Conservation (phyloP, 2,113 vertebrate species). For the Trogon surrucura region DNA sequence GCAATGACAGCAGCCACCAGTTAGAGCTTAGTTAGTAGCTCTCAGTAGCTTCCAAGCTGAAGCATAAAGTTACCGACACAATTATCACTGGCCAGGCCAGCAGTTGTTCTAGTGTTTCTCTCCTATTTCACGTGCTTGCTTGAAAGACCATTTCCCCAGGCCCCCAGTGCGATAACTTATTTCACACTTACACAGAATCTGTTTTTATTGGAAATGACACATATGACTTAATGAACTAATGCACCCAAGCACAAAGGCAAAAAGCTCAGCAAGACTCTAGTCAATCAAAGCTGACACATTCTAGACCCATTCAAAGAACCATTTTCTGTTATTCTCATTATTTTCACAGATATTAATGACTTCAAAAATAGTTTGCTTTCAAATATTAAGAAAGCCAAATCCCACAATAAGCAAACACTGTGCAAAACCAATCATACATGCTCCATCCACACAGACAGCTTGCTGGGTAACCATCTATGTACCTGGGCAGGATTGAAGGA, state of each 20-base stretch:
- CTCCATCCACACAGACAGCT: neutral
- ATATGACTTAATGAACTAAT: neutral
- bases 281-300: neutral
- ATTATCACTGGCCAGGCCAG: neutral
- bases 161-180: neutral
- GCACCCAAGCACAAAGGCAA: neutral
- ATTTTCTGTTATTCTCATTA: neutral
- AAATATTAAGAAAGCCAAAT: neutral
- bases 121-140: neutral
- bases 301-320: neutral
- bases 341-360: neutral
- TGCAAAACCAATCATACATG: neutral
- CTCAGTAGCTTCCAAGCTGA: neutral
- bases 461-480: neutral
- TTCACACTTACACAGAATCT: neutral
- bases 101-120: neutral
- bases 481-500: neutral
- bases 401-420: neutral
- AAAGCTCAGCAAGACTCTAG: neutral
- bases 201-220: neutral
- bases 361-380: neutral
- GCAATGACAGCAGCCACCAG: neutral
- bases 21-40: neutral
- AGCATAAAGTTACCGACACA: constrained; percentile 14
- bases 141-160: neutral